phyloP scores from a whole-genome alignment of 2,113 vertebrate genomes.

The Cephalopterus ornatus region DNA sequence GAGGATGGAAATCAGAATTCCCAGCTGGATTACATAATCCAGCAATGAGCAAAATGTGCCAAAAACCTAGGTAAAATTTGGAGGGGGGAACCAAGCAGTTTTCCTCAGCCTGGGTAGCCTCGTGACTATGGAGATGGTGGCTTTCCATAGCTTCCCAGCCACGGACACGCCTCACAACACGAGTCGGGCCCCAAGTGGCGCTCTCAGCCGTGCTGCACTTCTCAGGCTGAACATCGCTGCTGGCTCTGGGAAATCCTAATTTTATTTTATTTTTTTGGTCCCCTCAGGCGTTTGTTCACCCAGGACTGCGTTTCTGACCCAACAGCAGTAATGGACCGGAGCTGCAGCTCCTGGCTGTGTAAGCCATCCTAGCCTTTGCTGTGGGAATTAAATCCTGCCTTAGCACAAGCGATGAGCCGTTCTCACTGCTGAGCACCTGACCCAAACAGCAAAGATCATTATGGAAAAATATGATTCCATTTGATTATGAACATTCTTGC shows the following conservation, averaged over 20 bases:
- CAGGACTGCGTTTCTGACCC: neutral
- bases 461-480: neutral
- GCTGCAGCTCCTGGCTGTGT: neutral
- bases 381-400: neutral
- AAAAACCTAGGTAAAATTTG: neutral
- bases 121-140: neutral
- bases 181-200: accelerated
- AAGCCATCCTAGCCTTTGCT: neutral
- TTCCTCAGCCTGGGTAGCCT: neutral
- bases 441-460: neutral
- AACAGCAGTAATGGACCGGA: neutral
- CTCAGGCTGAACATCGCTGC: neutral
- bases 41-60: neutral
- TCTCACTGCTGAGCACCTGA: neutral
- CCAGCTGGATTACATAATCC: neutral
- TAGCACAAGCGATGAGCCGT: neutral
- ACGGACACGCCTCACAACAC: accelerated
- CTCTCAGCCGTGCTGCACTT: neutral
- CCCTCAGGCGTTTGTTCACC: neutral
- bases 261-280: neutral
- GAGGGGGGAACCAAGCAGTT: neutral
- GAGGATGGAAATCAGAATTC: neutral
- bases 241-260: neutral
- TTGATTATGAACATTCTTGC: neutral
- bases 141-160: neutral